Evolutionary conservation across 2,113 vertebrate genomes (phyloP).

Genomic region (Natator depressus): DNA sequence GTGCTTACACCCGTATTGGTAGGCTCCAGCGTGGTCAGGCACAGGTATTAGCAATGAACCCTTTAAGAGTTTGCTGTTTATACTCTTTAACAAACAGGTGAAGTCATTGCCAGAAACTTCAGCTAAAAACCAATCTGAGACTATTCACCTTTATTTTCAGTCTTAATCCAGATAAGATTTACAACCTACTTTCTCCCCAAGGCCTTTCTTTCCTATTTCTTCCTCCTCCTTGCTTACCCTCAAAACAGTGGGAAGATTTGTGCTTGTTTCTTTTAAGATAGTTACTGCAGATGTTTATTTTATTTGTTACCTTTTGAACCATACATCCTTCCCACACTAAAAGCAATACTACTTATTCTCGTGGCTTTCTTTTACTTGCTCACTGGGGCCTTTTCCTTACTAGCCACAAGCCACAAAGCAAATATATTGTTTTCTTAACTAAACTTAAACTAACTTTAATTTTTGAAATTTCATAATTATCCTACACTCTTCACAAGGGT

Average conservation of each 20-base stretch:
- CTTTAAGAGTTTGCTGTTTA: not conserved
- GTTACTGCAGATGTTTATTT: not conserved
- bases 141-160: no score
- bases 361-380: not conserved
- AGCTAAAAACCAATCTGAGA: not conserved
- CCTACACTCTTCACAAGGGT: not conserved
- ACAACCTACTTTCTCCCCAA: no score
- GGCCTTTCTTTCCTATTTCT: not conserved
- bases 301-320: not conserved
- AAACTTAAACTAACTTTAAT: not conserved
- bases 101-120: not conserved
- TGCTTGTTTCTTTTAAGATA: not conserved
- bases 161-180: no score
- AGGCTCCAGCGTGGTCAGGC: no score
- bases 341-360: not conserved
- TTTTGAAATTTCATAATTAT: not conserved
- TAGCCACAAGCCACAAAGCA: not conserved
- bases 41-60: not conserved
- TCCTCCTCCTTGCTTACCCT: not conserved
- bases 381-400: not conserved
- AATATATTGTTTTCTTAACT: not conserved
- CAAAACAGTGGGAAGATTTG: not conserved
- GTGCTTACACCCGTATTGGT: no score
- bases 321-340: not conserved
- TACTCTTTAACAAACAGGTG: not conserved